Evolutionary conservation across 92 coral and sea anemone genomes (phyloP), one percentile per base, ranked within the genome.

Genomic region (Anthopleura xanthogrammica): DNA sequence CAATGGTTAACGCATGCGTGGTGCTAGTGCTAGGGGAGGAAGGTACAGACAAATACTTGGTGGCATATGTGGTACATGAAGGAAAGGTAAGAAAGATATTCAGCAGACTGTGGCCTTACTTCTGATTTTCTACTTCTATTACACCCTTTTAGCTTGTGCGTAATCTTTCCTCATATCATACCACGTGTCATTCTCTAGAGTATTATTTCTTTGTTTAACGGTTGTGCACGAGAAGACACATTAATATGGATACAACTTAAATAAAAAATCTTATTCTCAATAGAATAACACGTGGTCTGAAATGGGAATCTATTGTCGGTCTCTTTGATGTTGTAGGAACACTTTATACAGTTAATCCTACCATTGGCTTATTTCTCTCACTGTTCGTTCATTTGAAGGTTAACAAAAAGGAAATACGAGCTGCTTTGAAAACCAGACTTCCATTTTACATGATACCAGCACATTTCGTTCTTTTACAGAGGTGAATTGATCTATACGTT

Each of bases 401-500:
- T 14, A 89, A 83, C 71, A 93, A 89, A 86, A 93, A 93, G 75
- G 93, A 91, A 52, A 83, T 93, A 79, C 88, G 98, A 19, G 98
- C 93, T 16, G 87, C 91, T 52, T 82, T 93, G 56, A 93, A 93
- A 86, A 87, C 88, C 72, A 86, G 95, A 46, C 92, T 93, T 16
- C 98, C 98, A 16, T 93, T 93, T 71, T 93, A 89, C 82, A 93
- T 93, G 98, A 91, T 93, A 65, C 98, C 98, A 5, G 88, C 95
- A 7, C 98, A 93, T 65, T 93, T 93, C 78, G 93, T 93, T 16
- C 85, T 93, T 55, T 85, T 93, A 41, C 83, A 95, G 77, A 93
- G 98, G 98, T 93, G 48, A n/a, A 78, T n/a, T 9, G 29, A 5
- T 22, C 40, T 7, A 68, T 11, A 22, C 41, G 16, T 24, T 7